Conservation (phyloP, 2,113 vertebrate species). For the Indicator maculatus region DNA sequence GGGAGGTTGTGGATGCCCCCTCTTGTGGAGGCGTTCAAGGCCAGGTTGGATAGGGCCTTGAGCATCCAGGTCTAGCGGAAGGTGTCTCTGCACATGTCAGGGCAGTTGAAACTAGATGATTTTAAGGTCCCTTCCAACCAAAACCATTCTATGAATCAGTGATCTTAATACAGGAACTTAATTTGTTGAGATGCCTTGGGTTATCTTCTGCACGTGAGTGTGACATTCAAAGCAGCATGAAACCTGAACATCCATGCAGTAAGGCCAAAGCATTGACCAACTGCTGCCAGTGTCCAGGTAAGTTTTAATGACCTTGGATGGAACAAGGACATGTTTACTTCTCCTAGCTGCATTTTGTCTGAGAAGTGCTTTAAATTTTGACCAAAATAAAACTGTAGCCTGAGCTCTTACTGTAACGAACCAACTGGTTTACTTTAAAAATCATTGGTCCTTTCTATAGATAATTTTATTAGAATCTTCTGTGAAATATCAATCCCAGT, state of each 20-base stretch:
- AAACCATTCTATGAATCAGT: not conserved
- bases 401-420: not conserved
- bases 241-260: not conserved
- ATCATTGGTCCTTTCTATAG: not conserved
- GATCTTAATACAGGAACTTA: not conserved
- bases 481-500: not conserved
- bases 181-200: not conserved
- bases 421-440: not conserved
- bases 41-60: no score
- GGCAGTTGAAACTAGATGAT: no score
- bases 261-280: not conserved
- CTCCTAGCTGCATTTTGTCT: not conserved
- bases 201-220: rapidly evolving
- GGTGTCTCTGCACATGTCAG: no score
- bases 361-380: not conserved
- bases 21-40: no score
- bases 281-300: not conserved
- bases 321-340: not conserved
- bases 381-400: not conserved
- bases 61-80: no score
- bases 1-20: no score
- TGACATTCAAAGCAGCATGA: not conserved
- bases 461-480: conserved; percentile 12
- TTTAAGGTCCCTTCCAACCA: no score
- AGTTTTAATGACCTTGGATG: not conserved